These are phyloP conservation scores for Labeo catla DNA, from an alignment of 2,113 vertebrate genomes.

Conservation along the genomic window DNA sequence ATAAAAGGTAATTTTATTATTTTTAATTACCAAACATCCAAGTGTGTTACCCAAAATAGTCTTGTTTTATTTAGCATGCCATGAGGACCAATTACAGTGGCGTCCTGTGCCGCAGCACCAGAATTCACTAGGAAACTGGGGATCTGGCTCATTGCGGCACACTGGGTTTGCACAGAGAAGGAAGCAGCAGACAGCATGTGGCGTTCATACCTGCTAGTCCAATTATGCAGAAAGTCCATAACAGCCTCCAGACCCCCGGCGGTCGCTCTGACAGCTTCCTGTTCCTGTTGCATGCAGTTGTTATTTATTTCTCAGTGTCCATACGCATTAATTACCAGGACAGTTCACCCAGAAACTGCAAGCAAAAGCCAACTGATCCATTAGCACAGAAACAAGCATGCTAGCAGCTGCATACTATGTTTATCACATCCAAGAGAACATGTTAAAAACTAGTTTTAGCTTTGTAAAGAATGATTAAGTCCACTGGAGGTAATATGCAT, in stretches of 20 bases:
- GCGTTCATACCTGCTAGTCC: slow-evolving; percentile 36
- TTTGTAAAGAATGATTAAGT: neutral
- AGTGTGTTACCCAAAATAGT: neutral
- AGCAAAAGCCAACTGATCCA: neutral
- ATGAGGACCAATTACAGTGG: neutral
- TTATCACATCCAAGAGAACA: neutral
- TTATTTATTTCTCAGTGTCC: neutral
- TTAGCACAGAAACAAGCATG: neutral
- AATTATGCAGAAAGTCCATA: slow-evolving; percentile 32
- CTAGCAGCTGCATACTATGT: neutral
- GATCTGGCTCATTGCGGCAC: neutral
- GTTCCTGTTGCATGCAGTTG: neutral
- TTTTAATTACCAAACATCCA: neutral
- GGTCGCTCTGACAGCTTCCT: slow-evolving; percentile 28
- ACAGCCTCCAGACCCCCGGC: slow-evolving; percentile 16
- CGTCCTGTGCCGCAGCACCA: neutral
- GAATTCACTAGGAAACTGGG: neutral
- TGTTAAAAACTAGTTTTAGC: neutral
- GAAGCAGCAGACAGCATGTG: neutral
- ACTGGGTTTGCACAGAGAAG: slow-evolving; percentile 5
- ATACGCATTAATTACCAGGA: neutral
- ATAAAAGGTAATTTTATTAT: too few species aligned
- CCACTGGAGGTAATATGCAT: neutral
- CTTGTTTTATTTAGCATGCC: neutral
- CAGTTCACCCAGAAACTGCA: neutral